phyloP scores from a whole-genome alignment of 2,888 invertebrate genomes.

The Yponomeuta malinellus region DNA sequence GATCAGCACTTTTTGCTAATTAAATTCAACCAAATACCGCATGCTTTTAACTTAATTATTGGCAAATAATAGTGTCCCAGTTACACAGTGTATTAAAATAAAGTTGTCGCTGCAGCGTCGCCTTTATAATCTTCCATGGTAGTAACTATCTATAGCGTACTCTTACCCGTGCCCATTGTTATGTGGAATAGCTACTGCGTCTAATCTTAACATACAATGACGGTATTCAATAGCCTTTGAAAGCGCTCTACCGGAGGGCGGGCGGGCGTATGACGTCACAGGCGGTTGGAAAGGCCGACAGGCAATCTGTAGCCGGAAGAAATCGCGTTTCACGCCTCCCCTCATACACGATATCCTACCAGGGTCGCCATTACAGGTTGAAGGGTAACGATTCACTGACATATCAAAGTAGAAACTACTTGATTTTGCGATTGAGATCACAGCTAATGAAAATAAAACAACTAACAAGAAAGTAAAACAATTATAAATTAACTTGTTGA shows the following conservation, averaged over 20 bases:
- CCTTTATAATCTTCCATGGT: background rate
- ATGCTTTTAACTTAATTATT: background rate
- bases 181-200: background rate
- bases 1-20: background rate
- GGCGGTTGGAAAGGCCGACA: conserved; percentile 5
- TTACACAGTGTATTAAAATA: background rate
- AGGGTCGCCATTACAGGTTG: background rate
- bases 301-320: conserved; percentile 24
- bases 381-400: background rate
- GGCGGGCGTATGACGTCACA: conserved; percentile 13
- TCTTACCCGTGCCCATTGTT: background rate
- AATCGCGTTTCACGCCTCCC: conserved; percentile 29
- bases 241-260: conserved; percentile 4
- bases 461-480: background rate
- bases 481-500: background rate
- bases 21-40: background rate
- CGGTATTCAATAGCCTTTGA: background rate
- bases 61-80: background rate
- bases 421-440: background rate
- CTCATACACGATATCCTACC: conserved; percentile 21
- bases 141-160: background rate
- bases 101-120: background rate
- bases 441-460: background rate
- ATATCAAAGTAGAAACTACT: background rate
- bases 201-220: background rate